These are phyloP conservation scores for Nothura maculosa DNA, from an alignment of 2,797 vertebrate genomes.

Conservation along the genomic window DNA sequence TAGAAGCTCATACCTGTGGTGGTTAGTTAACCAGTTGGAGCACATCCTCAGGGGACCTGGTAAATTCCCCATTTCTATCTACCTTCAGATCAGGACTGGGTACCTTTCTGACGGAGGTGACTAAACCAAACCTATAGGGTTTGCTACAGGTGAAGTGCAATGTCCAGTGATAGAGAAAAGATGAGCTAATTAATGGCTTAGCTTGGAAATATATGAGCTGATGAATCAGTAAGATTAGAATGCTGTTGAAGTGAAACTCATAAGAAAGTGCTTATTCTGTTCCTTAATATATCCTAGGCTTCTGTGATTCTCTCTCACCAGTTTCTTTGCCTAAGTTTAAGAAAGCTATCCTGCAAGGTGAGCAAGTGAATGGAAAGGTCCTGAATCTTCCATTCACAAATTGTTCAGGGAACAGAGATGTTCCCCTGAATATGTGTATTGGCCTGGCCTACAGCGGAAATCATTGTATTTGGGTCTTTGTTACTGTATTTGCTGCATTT, in stretches of 20 bases:
- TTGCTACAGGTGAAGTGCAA: not conserved
- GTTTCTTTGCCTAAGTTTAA: not conserved
- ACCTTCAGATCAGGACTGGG: not conserved
- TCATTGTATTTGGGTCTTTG: not conserved
- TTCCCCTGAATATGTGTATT: not conserved
- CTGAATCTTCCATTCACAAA: not conserved
- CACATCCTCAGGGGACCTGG: not conserved
- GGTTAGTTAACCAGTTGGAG: not conserved
- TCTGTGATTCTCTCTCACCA: not conserved
- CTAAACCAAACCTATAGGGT: not conserved
- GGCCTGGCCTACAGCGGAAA: not conserved
- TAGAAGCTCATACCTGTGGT: not conserved
- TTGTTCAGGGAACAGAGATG: not conserved
- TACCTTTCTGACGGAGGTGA: not conserved
- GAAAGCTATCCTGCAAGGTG: not conserved
- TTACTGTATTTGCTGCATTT: not conserved
- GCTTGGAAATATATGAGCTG: accelerated
- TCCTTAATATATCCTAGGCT: not conserved
- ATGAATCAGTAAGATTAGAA: not conserved
- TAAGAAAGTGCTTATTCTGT: not conserved
- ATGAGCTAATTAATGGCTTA: not conserved
- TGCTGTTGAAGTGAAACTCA: not conserved
- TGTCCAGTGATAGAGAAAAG: not conserved
- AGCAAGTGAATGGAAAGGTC: accelerated
- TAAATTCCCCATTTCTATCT: not conserved